These are phyloP conservation scores for Invenusta paracnida DNA, from an alignment of 2,888 invertebrate genomes.

Conservation along the genomic window DNA sequence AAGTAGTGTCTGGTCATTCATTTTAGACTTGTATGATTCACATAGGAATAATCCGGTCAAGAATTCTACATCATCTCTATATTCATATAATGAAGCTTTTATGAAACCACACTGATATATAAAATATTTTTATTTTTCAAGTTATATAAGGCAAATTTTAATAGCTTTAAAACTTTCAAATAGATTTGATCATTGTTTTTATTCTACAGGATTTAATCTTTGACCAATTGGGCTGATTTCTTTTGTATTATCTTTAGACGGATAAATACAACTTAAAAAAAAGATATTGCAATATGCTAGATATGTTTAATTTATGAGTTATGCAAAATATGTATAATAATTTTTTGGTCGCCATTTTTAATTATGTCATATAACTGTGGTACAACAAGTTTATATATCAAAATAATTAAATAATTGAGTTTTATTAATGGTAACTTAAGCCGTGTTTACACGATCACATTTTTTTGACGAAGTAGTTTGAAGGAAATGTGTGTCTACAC, in stretches of 20 bases:
- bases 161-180: background rate
- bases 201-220: slow-evolving; percentile 23
- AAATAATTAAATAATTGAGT: background rate
- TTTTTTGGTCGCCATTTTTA: background rate
- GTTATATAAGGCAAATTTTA: background rate
- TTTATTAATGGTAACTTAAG: background rate
- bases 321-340: background rate
- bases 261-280: background rate
- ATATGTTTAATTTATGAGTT: background rate
- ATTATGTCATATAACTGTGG: slow-evolving; percentile 12
- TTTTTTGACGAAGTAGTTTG: no score
- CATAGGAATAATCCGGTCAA: no score
- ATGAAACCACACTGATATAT: background rate
- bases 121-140: background rate
- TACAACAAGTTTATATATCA: background rate
- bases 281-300: background rate
- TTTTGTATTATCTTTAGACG: background rate
- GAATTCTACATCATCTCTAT: no score
- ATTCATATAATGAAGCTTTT: no score
- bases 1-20: no score
- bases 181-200: slow-evolving; percentile 16
- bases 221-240: background rate
- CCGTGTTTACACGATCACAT: no score
- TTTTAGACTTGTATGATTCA: no score
- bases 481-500: no score